Conservation (phyloP, 2,888 invertebrate genomes). For the Meghimatium bilineatum region DNA sequence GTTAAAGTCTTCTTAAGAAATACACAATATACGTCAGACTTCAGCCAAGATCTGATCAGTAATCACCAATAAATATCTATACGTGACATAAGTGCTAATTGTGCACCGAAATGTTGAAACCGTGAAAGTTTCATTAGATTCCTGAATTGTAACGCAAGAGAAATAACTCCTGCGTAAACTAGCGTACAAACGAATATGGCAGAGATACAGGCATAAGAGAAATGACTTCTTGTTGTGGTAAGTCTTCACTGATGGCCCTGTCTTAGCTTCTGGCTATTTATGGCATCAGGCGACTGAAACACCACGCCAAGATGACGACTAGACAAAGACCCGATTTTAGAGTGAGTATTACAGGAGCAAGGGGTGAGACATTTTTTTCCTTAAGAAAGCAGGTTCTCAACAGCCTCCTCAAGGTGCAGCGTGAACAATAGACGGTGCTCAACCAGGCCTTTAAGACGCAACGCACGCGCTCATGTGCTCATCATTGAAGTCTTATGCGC, state of each 20-base stretch:
- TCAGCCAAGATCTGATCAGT: too few relatives aligned
- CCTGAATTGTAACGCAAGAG: too few relatives aligned
- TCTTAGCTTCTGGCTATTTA: conserved; percentile 42
- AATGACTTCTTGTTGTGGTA: background rate
- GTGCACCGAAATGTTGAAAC: too few relatives aligned
- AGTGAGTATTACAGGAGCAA: conserved; percentile 38
- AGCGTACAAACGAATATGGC: background rate
- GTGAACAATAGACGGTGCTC: conserved; percentile 39
- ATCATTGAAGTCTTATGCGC: conserved; percentile 32
- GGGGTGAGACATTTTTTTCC: conserved; percentile 23
- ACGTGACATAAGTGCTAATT: too few relatives aligned
- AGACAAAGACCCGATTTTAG: conserved; percentile 36
- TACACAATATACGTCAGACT: too few relatives aligned
- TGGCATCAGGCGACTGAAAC: conserved; percentile 20
- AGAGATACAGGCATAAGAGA: background rate
- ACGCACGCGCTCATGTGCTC: conserved; percentile 39
- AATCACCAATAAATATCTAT: too few relatives aligned
- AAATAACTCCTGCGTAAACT: background rate
- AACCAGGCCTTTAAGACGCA: conserved; percentile 39
- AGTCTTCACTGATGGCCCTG: conserved; percentile 6
- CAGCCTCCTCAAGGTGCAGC: conserved; percentile 40
- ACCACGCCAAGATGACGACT: conserved; percentile 19
- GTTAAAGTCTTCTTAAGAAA: too few relatives aligned
- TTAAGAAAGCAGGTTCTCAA: conserved; percentile 19
- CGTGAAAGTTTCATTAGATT: too few relatives aligned